Evolutionary conservation across 2,797 vertebrate genomes (phyloP).

Genomic region (Rhinophrynus dorsalis): DNA sequence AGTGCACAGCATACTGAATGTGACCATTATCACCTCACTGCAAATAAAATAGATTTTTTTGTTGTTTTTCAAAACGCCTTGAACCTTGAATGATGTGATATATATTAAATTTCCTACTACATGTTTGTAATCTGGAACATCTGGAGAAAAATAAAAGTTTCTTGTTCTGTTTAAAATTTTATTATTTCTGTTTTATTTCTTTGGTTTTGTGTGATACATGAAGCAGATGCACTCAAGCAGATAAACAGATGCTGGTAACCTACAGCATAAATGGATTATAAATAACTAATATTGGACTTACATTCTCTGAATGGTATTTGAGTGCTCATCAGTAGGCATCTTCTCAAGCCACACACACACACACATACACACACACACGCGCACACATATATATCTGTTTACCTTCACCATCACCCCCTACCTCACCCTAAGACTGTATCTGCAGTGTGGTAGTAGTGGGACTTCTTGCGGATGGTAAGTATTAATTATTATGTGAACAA

Average conservation of each 20-base stretch:
- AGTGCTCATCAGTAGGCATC: not conserved
- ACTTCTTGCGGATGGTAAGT: too few relatives aligned
- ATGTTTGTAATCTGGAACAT: conserved; percentile 12
- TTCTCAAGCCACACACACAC: too few relatives aligned
- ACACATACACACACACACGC: too few relatives aligned
- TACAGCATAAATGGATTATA: conserved; percentile 23
- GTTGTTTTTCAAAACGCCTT: not conserved
- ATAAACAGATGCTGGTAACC: conserved; percentile 17
- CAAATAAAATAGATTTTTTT: not conserved
- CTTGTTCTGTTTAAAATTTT: conserved; percentile 9
- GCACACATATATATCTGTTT: too few relatives aligned
- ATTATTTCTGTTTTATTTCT: not conserved
- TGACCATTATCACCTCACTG: conserved; percentile 9
- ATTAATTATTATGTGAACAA: too few relatives aligned
- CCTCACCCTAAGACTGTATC: too few relatives aligned
- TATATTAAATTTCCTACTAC: conserved; percentile 7
- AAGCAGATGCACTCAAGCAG: conserved; percentile 19
- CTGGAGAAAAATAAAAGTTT: too few relatives aligned
- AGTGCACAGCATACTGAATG: conserved; percentile 27
- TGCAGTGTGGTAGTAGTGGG: too few relatives aligned
- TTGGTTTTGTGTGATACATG: conserved; percentile 10
- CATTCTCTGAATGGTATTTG: not conserved
- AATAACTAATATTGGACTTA: conserved; percentile 3
- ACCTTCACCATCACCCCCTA: too few relatives aligned
- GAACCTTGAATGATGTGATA: conserved; percentile 19